Percentiles rank a stretch among this genome's conserved stretches.
Conservation (phyloP, 2,797 vertebrate species). For the Alcedo quadribrachys region DNA sequence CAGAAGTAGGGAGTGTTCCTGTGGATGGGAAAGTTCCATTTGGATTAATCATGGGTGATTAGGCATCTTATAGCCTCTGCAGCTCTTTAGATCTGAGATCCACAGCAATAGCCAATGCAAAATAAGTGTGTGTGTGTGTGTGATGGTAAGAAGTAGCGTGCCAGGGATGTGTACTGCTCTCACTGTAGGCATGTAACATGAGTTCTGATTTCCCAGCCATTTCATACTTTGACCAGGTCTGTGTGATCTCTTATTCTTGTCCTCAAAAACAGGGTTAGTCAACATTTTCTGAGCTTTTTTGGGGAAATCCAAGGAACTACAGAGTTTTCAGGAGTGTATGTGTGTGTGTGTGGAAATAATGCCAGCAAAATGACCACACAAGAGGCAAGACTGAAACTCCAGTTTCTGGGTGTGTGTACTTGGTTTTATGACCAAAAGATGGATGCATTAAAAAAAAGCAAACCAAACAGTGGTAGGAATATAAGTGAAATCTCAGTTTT, state of each 20-base stretch:
- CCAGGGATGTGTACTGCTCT: not conserved
- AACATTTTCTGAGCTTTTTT: not conserved
- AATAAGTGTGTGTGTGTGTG: not conserved
- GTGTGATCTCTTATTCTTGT: not conserved
- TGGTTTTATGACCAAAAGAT: not conserved
- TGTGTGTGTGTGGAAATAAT: not conserved
- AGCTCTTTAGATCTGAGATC: not conserved
- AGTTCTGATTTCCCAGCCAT: not conserved
- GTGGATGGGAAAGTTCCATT: slow-evolving; percentile 37
- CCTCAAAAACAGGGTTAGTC: not conserved
- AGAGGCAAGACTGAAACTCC: not conserved
- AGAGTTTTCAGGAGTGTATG: not conserved
- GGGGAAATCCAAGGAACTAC: not conserved
- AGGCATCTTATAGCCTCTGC: slow-evolving; percentile 28
- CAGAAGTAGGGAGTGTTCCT: slow-evolving; percentile 27
- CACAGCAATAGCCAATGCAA: not conserved
- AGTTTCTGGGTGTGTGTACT: not conserved
- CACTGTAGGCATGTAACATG: accelerated
- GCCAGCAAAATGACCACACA: not conserved
- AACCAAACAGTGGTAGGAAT: not conserved
- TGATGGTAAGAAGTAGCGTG: not conserved
- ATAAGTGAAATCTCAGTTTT: not conserved
- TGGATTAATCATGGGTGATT: slow-evolving; percentile 49
- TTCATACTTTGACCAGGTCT: not conserved
- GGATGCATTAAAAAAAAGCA: not conserved